A percentile compares a stretch with the other conserved stretches of the same genome.
phyloP scores from a whole-genome alignment of 2,797 vertebrate species.

The Bufotes viridis region DNA sequence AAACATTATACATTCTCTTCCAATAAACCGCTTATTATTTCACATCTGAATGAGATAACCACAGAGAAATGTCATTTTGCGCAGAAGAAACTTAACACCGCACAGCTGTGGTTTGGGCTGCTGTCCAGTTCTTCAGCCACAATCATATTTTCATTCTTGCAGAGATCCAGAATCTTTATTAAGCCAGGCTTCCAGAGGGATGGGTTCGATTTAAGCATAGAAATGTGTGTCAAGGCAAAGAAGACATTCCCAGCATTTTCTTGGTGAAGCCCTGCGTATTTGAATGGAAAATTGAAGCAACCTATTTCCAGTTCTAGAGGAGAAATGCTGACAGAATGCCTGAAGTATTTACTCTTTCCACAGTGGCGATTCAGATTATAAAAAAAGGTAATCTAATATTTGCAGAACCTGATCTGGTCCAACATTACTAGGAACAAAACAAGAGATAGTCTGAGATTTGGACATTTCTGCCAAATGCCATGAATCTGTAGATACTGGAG shows the following conservation, averaged over 20 bases:
- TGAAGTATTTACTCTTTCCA: not conserved
- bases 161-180: slow-evolving; percentile 46
- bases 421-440: not conserved
- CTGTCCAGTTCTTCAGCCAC: slow-evolving; percentile 65
- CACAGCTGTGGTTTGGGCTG: slow-evolving; percentile 68
- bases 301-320: not conserved
- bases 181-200: slow-evolving; percentile 64
- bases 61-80: slow-evolving; percentile 66
- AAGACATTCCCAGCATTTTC: slow-evolving; percentile 45
- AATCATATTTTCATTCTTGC: slow-evolving; percentile 54
- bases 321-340: not conserved
- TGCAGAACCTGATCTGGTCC: not conserved
- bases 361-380: not conserved
- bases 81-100: slow-evolving; percentile 50
- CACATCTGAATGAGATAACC: slow-evolving; percentile 66
- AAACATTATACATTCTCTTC: slow-evolving; percentile 29
- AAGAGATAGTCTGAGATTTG: not conserved
- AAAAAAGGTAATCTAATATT: not conserved
- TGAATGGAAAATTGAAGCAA: slow-evolving; percentile 24
- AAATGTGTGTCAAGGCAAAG: slow-evolving; percentile 35
- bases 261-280: not conserved
- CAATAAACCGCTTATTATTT: slow-evolving; percentile 67
- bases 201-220: slow-evolving; percentile 40
- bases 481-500: too few species aligned
- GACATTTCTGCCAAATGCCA: too few species aligned